Evolutionary conservation across 2,888 invertebrate genomes (phyloP), one percentile per base, ranked within the genome.

Genomic region (Microplitis manilae): DNA sequence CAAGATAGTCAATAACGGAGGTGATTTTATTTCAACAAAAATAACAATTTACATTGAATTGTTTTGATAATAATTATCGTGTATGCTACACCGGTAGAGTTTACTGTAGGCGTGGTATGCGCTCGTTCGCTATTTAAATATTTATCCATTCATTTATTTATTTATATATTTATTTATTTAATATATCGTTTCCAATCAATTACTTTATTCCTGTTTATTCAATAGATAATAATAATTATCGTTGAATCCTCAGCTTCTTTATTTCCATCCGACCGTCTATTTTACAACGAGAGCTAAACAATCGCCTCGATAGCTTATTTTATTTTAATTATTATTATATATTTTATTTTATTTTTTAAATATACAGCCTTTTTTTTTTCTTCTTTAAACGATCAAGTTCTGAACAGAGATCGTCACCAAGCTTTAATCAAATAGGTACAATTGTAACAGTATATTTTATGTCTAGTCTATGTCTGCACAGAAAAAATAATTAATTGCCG

Each of bases 11-110:
- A 81, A 84, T 89, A 90, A 89, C 89, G 88, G 87, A 88, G 89
- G 86, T 90, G 89, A 89, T 89, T 89, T 90, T 90, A 90, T 90
- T 90, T 90, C 90, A 90, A 90, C 90, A 90, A 90, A 90, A 90
- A 90, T 90, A 90, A 90, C 89, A 90, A 89, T 90, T 90, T 90
- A 89, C 89, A 89, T 89, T 88, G 86, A 89, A 89, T 89, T 89
- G 88, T 87, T 87, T 81, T 86, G 86, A 87, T 87, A 87, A 87
- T 89, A 86, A 85, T 88, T 88, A 88, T 88, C 87, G 87, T 88
- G 88, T 88, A 87, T 86, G 86, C 86, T 88, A 89, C 87, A 87
- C 84, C 85, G 86, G 86, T 85, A 86, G 83, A 50, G 41, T 76
- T 75, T 75, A 87, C 84, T 87, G 86, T 87, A 88, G 88, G 88